These are phyloP conservation scores for Pygocentrus nattereri DNA, from an alignment of 2,797 vertebrate genomes.

Conservation along the genomic window DNA sequence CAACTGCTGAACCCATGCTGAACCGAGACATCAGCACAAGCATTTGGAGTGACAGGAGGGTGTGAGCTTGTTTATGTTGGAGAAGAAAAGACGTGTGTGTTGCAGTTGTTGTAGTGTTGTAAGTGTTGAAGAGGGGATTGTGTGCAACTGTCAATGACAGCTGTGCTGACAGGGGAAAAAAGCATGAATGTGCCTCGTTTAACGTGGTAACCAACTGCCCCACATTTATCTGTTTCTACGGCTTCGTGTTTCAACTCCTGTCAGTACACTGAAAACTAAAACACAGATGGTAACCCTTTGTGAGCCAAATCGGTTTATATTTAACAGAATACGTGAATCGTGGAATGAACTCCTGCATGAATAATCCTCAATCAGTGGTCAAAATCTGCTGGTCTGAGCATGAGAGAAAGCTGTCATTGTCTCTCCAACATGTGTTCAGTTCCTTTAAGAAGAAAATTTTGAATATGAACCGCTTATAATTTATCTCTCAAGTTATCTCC, in stretches of 20 bases:
- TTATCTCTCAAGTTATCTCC: too few species aligned
- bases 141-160: constrained; percentile 64
- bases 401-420: too few species aligned
- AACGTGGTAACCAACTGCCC: constrained; percentile 45
- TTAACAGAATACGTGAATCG: not conserved
- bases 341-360: not conserved
- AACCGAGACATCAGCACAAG: constrained; percentile 47
- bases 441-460: too few species aligned
- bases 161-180: constrained; percentile 63
- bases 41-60: constrained; percentile 43
- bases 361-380: not conserved
- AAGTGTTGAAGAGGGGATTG: constrained; percentile 45
- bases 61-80: constrained; percentile 55
- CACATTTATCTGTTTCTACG: constrained; percentile 23
- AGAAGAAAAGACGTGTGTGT: constrained; percentile 51
- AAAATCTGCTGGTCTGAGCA: not conserved
- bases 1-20: constrained; percentile 31
- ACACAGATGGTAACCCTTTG: not conserved
- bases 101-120: constrained; percentile 55
- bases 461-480: too few species aligned
- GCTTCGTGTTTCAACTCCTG: not conserved
- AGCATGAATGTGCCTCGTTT: constrained; percentile 40
- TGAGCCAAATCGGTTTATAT: not conserved
- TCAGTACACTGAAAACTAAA: not conserved
- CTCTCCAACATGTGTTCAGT: too few species aligned